These are phyloP conservation scores for Rhineura floridana DNA, from an alignment of 2,113 vertebrate species.

Conservation along the genomic window DNA sequence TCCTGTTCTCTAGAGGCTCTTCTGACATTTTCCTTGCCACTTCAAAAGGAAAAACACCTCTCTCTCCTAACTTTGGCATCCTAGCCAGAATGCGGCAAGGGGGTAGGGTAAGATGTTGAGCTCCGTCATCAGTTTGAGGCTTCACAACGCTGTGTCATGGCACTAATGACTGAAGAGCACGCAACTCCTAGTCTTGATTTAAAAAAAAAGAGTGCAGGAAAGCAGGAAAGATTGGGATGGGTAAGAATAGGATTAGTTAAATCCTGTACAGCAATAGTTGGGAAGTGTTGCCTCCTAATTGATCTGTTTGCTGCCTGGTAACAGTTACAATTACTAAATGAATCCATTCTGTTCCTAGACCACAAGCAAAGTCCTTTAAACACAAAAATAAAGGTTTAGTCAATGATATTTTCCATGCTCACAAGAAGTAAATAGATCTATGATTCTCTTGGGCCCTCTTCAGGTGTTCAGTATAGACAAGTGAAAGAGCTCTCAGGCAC, in stretches of 20 bases:
- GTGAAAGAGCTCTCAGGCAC: no score
- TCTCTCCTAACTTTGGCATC: background rate
- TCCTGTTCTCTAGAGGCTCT: background rate
- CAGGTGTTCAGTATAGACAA: no score
- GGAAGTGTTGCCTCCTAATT: constrained; percentile 58
- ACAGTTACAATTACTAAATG: constrained; percentile 59
- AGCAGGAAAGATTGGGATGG: background rate
- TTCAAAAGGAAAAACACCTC: background rate
- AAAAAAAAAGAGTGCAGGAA: background rate
- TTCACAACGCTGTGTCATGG: background rate
- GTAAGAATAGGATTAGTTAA: constrained; percentile 67
- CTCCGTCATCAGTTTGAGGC: background rate
- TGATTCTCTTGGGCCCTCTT: background rate
- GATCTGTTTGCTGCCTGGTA: constrained; percentile 60
- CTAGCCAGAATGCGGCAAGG: background rate
- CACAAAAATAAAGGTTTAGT: background rate
- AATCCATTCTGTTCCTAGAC: constrained; percentile 17
- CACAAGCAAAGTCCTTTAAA: background rate
- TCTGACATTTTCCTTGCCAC: background rate
- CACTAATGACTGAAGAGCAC: background rate
- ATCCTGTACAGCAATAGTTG: constrained; percentile 57
- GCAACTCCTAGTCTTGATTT: background rate
- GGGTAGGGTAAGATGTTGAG: background rate
- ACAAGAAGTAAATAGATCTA: background rate
- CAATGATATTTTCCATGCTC: accelerated